phyloP scores from a whole-genome alignment of 2,113 vertebrate species.

The Aptenodytes patagonicus region DNA sequence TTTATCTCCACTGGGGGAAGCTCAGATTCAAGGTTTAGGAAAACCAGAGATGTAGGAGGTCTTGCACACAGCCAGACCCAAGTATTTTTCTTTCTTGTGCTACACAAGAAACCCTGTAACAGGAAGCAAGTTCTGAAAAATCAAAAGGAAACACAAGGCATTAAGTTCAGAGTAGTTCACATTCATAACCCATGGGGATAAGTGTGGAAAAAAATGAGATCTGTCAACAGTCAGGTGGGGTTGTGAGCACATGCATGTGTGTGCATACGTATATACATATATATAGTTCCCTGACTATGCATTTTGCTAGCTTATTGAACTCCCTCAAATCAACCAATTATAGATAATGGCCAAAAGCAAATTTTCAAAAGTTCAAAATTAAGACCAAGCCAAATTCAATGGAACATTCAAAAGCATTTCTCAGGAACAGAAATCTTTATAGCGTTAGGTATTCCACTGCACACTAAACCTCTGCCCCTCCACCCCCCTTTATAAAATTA shows the following conservation, averaged over 20 bases:
- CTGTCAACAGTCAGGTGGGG: fast-evolving
- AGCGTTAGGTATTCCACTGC: neutral
- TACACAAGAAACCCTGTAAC: neutral
- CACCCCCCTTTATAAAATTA: neutral
- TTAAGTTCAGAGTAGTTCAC: neutral
- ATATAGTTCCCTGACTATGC: neutral
- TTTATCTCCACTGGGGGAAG: neutral
- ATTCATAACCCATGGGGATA: neutral
- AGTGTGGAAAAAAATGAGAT: neutral
- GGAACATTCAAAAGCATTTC: neutral
- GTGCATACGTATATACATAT: neutral
- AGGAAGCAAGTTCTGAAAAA: neutral
- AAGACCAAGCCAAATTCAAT: neutral
- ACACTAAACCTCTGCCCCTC: neutral
- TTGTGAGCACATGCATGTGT: neutral
- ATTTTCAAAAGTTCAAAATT: neutral
- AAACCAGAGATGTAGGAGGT: neutral
- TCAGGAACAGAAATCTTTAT: neutral
- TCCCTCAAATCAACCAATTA: neutral
- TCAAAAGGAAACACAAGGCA: neutral
- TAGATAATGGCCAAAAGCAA: neutral
- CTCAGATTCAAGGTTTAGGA: neutral
- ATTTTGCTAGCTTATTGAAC: neutral
- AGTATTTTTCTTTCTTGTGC: neutral
- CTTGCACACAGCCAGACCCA: neutral